Base-by-base conservation (phyloP, 2,113 vertebrate species). In the Melozone crissalis region DNA sequence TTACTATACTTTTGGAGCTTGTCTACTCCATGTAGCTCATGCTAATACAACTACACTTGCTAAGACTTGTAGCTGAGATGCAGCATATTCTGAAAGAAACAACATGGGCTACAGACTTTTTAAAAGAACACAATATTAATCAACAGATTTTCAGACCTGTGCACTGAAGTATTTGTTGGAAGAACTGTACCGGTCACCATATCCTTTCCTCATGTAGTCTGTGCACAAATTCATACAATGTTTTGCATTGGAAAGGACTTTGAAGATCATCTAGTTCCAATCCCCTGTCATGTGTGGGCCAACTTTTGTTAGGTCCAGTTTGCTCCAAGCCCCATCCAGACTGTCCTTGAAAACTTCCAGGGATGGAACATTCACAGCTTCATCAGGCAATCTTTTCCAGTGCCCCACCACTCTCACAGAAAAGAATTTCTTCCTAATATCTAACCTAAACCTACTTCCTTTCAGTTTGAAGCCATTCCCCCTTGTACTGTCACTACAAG, bases 11-110 rank as follows among this genome's bases (percentile, higher is more conserved):
- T 74, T 31, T 23, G 10, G 61, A 82, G 30, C 10, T 66, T 30
- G 13, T 15, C 17, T 41, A 61, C 4, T 22, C 22, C 76, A 30
- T 5, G 20, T 15, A 93, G 17, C 30, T 18, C 0, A 0, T 52
- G 80, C 33, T 58, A 74, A 71, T 57, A 47, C 2, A 65, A 77
- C 8, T 52, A 28, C 7, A 58, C 14, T 55, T 87, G 10, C 13
- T 68, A 74, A 47, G 5, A 27, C 30, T 44, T 78, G 33, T 39
- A 91, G 33, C 26, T 52, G 22, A 82, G 44, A 78, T 15, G 20
- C 15, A 61, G 76, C 51, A 59, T 28, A 77, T 33, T 72, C 28
- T 61, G 51, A 41, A 89, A 79, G 37, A 92, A 90, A 69, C 13
- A 89, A 57, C 16, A 51, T 13, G 9, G 52, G 52, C 44, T 69